Conservation (phyloP, 2,888 invertebrate genomes). For the Zeuzera pyrina region DNA sequence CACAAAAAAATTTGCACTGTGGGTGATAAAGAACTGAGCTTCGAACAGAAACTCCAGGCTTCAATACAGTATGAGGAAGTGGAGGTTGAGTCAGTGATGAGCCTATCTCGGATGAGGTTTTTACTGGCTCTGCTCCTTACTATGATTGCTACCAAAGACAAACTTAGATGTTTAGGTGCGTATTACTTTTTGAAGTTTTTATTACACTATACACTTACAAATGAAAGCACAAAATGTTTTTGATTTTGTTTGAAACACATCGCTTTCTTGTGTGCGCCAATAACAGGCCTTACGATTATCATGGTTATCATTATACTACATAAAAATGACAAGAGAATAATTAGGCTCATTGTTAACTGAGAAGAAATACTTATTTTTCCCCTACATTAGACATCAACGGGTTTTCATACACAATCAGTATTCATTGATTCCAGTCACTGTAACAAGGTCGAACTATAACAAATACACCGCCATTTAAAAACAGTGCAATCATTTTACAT, state of each 20-base stretch:
- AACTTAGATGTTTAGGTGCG: constrained; percentile 83
- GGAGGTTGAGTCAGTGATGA: constrained; percentile 70
- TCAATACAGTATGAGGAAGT: constrained; percentile 44
- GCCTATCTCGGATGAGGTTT: constrained; percentile 82
- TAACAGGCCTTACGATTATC: constrained; percentile 31
- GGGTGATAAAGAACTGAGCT: constrained; percentile 30
- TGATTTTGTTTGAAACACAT: constrained; percentile 44
- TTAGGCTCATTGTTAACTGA: not conserved
- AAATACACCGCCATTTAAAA: constrained; percentile 44
- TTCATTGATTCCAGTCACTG: constrained; percentile 8
- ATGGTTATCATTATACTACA: not conserved
- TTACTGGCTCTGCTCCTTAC: constrained; percentile 86
- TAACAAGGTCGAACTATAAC: constrained; percentile 35
- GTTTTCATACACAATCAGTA: constrained; percentile 25
- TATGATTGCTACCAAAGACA: constrained; percentile 86
- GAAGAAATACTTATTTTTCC: too few relatives aligned
- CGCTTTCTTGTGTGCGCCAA: constrained; percentile 62
- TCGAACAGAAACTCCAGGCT: constrained; percentile 33
- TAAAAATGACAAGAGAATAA: not conserved
- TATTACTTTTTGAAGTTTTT: constrained; percentile 45
- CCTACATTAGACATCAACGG: constrained; percentile 55
- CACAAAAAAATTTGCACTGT: constrained; percentile 72
- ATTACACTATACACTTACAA: constrained; percentile 32
- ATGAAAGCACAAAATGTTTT: constrained; percentile 42
- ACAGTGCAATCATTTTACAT: constrained; percentile 22